Evolutionary conservation across 2,888 invertebrate genomes (phyloP), one percentile per base, ranked within the genome.

Genomic region (Agrilus biguttatus): DNA sequence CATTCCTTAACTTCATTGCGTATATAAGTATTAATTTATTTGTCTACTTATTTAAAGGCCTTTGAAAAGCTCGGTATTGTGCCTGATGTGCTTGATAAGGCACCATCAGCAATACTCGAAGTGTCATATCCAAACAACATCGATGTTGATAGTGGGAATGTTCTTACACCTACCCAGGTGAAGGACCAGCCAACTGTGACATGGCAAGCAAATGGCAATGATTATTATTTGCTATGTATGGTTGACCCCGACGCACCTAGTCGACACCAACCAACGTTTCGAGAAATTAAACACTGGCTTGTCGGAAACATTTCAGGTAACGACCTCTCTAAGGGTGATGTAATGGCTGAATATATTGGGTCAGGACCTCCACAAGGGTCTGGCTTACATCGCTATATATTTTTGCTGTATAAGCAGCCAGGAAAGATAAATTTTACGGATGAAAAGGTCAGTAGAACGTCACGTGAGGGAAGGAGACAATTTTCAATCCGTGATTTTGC

Each of bases 231-330:
- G 0, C 53, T 74, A 17, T 69, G 68, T 21, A 69, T 74, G 71
- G 63, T 55, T 0, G 85, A 86, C 63, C 85, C 84, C 1, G 85
- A 86, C 64, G 84, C 84, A 1, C 85, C 85, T 5, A 80, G 77
- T 52, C 70, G 83, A 14, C 68, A 71, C 47, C 72, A 73, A 40
- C 83, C 82, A 0, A 79, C 73, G 52, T 77, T 73, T 51, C 68
- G 81, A 13, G 83, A 85, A 64, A 82, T 80, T 77, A 78, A 80
- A 53, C 85, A 86, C 58, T 85, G 84, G 84, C 64, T 83, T 4
- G 74, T 85, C 12, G 81, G 74, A 17, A 86, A 85, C 55, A 79
- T 85, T 53, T 75, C 75, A 5, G 81, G 78, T 14, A 67, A 67
- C 46, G 72, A 80, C 49, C 55, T 60, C 5, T 57, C 57, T n/a